Evolutionary conservation across 1,140 invertebrate species (phyloP).

Genomic region (Cyphomyrmex costatus): DNA sequence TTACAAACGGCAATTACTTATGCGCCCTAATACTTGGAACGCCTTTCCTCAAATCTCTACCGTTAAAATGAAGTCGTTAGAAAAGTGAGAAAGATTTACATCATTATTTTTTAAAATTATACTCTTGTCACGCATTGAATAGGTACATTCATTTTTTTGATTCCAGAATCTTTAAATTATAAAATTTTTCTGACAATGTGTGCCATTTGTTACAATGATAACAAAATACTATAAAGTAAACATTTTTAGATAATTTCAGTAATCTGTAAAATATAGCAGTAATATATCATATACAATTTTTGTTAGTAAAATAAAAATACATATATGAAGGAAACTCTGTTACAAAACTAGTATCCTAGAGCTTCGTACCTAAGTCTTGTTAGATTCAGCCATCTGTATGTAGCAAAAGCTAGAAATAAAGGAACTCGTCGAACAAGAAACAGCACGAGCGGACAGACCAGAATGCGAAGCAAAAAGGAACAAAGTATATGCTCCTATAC

Average conservation of each 20-base stretch:
- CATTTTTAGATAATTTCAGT: not conserved
- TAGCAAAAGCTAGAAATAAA: slow-evolving; percentile 52
- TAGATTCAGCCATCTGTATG: slow-evolving; percentile 12
- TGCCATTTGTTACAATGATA: not conserved
- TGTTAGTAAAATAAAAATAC: slow-evolving; percentile 4
- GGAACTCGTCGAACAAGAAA: slow-evolving; percentile 26
- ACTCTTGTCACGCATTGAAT: not conserved
- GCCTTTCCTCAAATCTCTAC: slow-evolving; percentile 18
- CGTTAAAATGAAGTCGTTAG: slow-evolving; percentile 17
- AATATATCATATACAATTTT: not conserved
- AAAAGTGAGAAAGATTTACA: not conserved
- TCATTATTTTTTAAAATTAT: slow-evolving; percentile 7
- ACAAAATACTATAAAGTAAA: not conserved
- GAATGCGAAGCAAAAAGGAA: slow-evolving; percentile 24
- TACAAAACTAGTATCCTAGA: slow-evolving; percentile 9
- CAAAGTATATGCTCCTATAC: slow-evolving; percentile 4
- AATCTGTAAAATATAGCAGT: not conserved
- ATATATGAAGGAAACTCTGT: not conserved
- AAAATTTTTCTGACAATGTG: not conserved
- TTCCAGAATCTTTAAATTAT: not conserved
- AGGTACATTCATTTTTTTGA: not conserved
- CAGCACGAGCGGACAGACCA: slow-evolving; percentile 20
- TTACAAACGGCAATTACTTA: slow-evolving; percentile 75
- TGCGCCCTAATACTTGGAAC: slow-evolving; percentile 46
- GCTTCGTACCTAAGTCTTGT: slow-evolving; percentile 13